Evolutionary conservation across 2,113 vertebrate genomes (phyloP).

Genomic region (Falco punctatus): DNA sequence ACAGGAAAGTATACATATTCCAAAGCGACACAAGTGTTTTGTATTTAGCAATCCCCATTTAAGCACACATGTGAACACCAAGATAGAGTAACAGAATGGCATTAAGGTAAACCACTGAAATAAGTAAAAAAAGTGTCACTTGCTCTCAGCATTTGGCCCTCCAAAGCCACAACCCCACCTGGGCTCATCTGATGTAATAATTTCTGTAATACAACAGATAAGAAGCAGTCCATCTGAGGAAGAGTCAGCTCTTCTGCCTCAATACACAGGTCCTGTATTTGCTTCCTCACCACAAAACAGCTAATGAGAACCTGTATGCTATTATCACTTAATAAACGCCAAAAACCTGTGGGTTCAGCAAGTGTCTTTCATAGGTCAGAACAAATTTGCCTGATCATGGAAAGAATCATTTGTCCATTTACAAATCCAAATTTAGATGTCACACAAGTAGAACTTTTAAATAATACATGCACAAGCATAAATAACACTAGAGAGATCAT

Average conservation of each 20-base stretch:
- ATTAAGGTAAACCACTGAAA: neutral
- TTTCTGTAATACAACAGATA: too few relatives aligned
- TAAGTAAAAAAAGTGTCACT: neutral
- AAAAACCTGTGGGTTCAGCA: neutral
- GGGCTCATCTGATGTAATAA: neutral
- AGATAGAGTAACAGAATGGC: neutral
- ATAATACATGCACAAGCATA: neutral
- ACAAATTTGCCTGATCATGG: neutral
- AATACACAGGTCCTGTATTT: neutral
- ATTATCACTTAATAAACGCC: neutral
- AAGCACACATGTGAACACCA: neutral
- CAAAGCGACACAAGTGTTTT: neutral
- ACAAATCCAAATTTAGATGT: neutral
- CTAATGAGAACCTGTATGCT: neutral
- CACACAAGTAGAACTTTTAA: neutral
- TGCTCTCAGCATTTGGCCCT: accelerated
- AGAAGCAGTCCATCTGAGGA: neutral
- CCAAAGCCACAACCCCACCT: neutral
- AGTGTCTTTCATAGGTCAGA: neutral
- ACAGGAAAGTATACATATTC: neutral
- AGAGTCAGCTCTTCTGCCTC: neutral
- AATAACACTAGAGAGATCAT: neutral
- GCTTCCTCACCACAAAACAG: neutral
- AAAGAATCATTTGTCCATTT: neutral
- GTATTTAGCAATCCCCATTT: neutral